Evolutionary conservation across 2,113 vertebrate genomes (phyloP).

Genomic region (Bos indicus): DNA sequence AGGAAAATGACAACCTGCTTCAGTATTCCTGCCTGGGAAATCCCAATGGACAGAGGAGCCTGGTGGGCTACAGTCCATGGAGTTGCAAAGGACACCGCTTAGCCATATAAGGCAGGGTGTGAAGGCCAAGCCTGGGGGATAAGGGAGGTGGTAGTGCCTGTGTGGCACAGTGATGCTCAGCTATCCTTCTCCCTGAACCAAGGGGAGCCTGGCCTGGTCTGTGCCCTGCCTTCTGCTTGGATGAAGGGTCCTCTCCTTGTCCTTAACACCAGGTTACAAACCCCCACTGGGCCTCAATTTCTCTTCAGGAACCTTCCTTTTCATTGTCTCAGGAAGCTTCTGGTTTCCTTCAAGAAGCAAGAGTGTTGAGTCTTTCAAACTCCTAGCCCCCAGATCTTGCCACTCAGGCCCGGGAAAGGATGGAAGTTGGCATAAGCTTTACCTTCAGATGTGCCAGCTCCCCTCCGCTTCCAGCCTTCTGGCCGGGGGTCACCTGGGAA

Average conservation of each 20-base stretch:
- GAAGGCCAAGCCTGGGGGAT: not conserved
- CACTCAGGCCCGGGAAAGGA: not conserved
- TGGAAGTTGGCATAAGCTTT: not conserved
- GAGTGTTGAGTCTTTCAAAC: not conserved
- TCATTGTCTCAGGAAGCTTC: not conserved
- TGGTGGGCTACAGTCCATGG: not conserved
- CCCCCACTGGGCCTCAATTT: not conserved
- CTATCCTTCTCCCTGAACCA: not conserved
- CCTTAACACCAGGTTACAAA: rapidly evolving
- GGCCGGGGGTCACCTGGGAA: not conserved
- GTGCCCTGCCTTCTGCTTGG: no score
- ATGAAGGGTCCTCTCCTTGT: not conserved
- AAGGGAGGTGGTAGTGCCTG: not conserved
- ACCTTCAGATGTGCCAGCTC: rapidly evolving
- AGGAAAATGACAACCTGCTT: not conserved
- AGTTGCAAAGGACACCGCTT: not conserved
- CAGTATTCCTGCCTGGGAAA: not conserved
- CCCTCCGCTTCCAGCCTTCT: rapidly evolving
- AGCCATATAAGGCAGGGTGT: not conserved
- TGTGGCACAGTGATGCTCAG: not conserved
- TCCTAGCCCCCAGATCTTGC: not conserved
- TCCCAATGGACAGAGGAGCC: not conserved
- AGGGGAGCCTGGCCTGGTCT: not conserved
- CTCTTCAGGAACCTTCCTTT: not conserved
- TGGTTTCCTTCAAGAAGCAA: not conserved